Conservation (phyloP, 2,888 invertebrate genomes). For the Scaptomyza tumidula region DNA sequence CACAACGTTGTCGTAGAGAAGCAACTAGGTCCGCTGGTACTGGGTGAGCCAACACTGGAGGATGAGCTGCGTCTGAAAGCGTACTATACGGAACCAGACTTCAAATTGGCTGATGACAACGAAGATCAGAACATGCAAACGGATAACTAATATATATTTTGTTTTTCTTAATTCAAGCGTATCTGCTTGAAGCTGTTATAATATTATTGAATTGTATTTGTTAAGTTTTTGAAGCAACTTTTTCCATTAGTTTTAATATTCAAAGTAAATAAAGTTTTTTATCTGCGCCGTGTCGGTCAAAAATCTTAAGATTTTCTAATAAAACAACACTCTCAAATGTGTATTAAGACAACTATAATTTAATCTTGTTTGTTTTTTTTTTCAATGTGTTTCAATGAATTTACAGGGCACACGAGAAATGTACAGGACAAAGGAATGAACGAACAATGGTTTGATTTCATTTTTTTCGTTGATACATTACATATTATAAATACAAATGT, state of each 20-base stretch:
- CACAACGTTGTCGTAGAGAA: slow-evolving; percentile 68
- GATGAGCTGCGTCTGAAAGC: slow-evolving; percentile 67
- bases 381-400: slow-evolving; percentile 61
- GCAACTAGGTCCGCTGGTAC: slow-evolving; percentile 76
- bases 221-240: slow-evolving; percentile 1
- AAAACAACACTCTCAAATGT: not conserved
- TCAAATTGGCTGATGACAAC: slow-evolving; percentile 4
- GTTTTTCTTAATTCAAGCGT: not conserved
- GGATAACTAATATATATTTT: slow-evolving; percentile 4
- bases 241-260: not conserved
- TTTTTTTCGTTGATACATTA: slow-evolving; percentile 29
- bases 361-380: slow-evolving; percentile 40
- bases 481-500: slow-evolving; percentile 26
- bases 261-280: too few species aligned
- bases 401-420: slow-evolving; percentile 54
- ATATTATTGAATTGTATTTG: slow-evolving; percentile 3
- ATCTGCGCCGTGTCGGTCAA: too few species aligned
- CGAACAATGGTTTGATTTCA: slow-evolving; percentile 18
- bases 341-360: slow-evolving; percentile 17
- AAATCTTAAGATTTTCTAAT: not conserved
- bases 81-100: slow-evolving; percentile 63
- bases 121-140: slow-evolving; percentile 1
- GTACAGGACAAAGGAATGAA: slow-evolving; percentile 38
- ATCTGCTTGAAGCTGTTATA: not conserved
- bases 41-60: slow-evolving; percentile 72